These are phyloP conservation scores for Heterodera schachtii DNA, from an alignment of 1,140 invertebrate species.

Conservation along the genomic window DNA sequence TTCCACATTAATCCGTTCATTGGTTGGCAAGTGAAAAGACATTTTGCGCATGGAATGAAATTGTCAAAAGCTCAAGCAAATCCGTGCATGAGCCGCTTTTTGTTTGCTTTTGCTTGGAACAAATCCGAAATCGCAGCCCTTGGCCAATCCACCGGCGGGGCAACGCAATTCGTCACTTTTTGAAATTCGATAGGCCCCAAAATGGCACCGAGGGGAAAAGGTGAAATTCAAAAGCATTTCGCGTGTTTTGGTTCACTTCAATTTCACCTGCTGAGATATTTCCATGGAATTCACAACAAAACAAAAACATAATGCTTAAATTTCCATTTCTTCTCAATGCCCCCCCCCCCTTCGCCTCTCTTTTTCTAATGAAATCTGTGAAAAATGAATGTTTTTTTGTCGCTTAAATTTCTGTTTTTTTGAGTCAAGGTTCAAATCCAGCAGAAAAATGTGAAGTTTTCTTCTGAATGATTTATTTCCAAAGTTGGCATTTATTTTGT, in stretches of 20 bases:
- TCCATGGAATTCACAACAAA: too few species aligned
- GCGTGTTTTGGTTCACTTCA: too few species aligned
- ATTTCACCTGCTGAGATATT: too few species aligned
- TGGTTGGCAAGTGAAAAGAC: background rate
- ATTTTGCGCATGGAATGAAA: background rate
- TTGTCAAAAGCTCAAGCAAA: background rate
- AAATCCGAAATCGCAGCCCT: background rate
- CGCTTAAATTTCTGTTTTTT: too few species aligned
- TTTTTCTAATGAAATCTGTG: background rate
- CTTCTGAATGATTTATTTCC: too few species aligned
- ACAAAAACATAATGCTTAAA: background rate
- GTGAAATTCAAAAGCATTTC: background rate
- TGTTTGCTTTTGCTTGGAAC: slow-evolving; percentile 12
- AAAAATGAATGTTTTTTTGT: too few species aligned
- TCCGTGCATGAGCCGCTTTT: background rate
- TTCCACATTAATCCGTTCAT: background rate
- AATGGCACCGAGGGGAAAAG: background rate
- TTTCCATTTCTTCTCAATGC: background rate
- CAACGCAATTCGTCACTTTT: slow-evolving; percentile 6
- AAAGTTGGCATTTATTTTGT: too few species aligned
- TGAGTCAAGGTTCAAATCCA: too few species aligned
- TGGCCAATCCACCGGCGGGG: background rate
- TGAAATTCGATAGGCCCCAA: slow-evolving; percentile 6
- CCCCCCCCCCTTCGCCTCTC: too few species aligned
- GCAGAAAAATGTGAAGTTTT: too few species aligned